Evolutionary conservation across 2,797 vertebrate genomes (phyloP), one percentile per base, ranked within the genome.

Genomic region (Tadarida brasiliensis): DNA sequence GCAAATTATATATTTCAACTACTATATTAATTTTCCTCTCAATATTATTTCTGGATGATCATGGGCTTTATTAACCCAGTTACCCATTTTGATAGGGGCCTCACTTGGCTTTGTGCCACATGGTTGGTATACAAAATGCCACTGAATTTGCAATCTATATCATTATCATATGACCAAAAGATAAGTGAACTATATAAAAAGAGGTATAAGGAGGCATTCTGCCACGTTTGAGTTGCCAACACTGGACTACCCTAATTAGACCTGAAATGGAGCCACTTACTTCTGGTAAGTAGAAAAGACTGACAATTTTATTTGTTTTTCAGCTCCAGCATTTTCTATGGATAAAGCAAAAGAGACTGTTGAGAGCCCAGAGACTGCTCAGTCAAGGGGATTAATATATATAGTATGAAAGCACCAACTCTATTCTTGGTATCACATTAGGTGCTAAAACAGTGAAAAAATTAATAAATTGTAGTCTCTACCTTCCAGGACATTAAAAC

Each of bases 1-100:
- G 54, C 20, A 96, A 97, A 86, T 84, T 92, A 68, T 5, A 1
- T 93, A 96, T 94, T 96, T 86, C 65, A 97, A 70, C 26, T n/a
- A 77, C 78, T 93, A 30, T 83, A 1, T 0, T 94, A 83, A 70
- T 91, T 96, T 96, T 91, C 11, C 47, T 96, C 82, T 90, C 67
- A 24, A 28, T 94, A 17, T 68, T 95, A 76, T 90, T 81, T 93
- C 33, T 86, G n/a, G 39, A 91, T 35, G 11, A 59, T 91, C 35
- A 47, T 5, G 57, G n/a, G 30, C 12, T 95, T 94, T 94, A 65
- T 92, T 93, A 80, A 87, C 20, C 19, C 30, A 86, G 39, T 56
- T 59, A 61, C 47, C 77, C 20, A 92, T 86, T 87, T 94, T 91
- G 63, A 93, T 28, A 93, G 68, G 59, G n/a, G 80, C 24, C 24